Evolutionary conservation across 1,140 invertebrate species (phyloP), one percentile per base, ranked within the genome.

Genomic region (Pinna nobilis): DNA sequence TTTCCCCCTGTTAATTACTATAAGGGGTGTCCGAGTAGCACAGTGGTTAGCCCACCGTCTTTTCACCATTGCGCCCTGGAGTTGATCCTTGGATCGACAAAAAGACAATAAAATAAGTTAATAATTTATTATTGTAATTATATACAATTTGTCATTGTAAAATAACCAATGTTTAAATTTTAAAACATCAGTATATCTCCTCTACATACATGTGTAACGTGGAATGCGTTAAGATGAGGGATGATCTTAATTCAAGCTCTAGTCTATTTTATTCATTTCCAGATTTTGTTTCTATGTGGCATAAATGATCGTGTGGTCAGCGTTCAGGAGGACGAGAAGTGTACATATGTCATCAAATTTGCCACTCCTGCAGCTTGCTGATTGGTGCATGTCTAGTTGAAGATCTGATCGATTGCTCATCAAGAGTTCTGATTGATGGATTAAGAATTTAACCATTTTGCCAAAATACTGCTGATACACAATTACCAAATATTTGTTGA

Each of bases 231-330:
- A 7, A n/a, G 20, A n/a, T 23, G n/a, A 5, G 23, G n/a, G n/a
- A n/a, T n/a, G n/a, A n/a, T n/a, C n/a, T n/a, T n/a, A n/a, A n/a
- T 50, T 11, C 6, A 1, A 30, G n/a, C 13, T 41, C 25, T 51
- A 9, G 61, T 35, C 9, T 28, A 41, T 61, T 68, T 63, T 13
- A 57, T 65, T 69, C 9, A 20, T 23, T 71, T 77, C 59, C 69
- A 82, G 78, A 80, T 82, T 55, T 57, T 63, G 13, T 78, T 84
- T 44, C 41, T 82, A 5, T 84, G 80, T 76, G 80, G 80, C 15
- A 49, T 80, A 9, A 70, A 78, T 35, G 78, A 84, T 50, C 69
- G 50, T 32, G 63, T 81, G 11, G 50, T 81, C 2, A 67, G 55
- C n/a, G 35, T 84, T 7, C 41, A 49, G n/a, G 81, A 80, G 55